Evolutionary conservation across 2,888 invertebrate species (phyloP).

Genomic region (Morpho helenor): DNA sequence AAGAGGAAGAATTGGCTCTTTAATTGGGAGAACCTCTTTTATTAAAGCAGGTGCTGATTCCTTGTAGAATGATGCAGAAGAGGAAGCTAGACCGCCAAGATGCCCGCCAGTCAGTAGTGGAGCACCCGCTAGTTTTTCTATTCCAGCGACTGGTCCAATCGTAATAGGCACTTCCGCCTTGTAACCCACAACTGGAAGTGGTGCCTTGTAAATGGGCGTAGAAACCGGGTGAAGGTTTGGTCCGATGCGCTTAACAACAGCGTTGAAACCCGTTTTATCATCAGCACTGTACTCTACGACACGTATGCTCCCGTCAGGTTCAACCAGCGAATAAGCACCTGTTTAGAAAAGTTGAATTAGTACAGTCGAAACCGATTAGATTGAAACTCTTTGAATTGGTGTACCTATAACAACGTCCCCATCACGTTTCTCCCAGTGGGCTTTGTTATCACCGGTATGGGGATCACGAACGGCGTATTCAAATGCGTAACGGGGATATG

Average conservation of each 20-base stretch:
- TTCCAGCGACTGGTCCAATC: constrained; percentile 53
- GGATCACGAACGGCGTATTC: constrained; percentile 73
- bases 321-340: constrained; percentile 72
- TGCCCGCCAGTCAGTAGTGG: constrained; percentile 49
- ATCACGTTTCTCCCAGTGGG: constrained; percentile 74
- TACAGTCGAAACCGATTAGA: neutral
- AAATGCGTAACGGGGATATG: constrained; percentile 71
- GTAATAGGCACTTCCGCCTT: constrained; percentile 45
- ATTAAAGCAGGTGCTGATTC: constrained; percentile 25
- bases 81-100: constrained; percentile 39
- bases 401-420: constrained; percentile 73
- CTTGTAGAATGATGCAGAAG: constrained; percentile 47
- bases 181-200: constrained; percentile 50
- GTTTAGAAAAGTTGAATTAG: constrained; percentile 15
- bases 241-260: constrained; percentile 64
- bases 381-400: neutral
- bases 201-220: constrained; percentile 53
- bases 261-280: constrained; percentile 69
- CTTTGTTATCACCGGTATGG: constrained; percentile 73
- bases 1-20: constrained; percentile 15
- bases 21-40: constrained; percentile 33
- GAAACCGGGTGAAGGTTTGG: constrained; percentile 58
- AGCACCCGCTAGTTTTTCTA: constrained; percentile 48
- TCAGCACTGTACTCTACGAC: constrained; percentile 73
- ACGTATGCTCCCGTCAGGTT: constrained; percentile 69